Evolutionary conservation across 1,140 invertebrate genomes (phyloP).

Genomic region (Pollicipes pollicipes): DNA sequence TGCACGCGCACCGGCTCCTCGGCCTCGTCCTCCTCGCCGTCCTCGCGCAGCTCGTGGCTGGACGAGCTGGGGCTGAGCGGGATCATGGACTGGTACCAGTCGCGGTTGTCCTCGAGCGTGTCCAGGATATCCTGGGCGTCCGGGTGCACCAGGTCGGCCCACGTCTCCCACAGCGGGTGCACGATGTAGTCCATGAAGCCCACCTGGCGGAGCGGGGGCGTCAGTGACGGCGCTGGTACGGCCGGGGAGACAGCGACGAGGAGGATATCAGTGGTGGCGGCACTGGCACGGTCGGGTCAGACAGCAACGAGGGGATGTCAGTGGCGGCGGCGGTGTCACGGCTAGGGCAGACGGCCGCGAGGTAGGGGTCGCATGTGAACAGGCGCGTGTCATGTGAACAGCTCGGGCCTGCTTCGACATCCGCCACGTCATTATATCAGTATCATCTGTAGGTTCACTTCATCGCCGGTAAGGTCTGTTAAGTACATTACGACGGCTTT

Average conservation of each 20-base stretch:
- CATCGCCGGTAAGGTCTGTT: too few species aligned
- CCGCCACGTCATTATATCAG: too few species aligned
- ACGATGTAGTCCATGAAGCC: slow-evolving; percentile 99
- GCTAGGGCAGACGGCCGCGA: too few species aligned
- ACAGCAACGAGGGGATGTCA: too few species aligned
- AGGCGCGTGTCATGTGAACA: too few species aligned
- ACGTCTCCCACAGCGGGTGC: slow-evolving; percentile 97
- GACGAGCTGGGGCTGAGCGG: slow-evolving; percentile 34
- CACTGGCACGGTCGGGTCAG: too few species aligned
- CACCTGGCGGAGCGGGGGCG: slow-evolving; percentile 40
- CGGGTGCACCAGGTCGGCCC: slow-evolving; percentile 96
- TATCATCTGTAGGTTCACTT: too few species aligned
- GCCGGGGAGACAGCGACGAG: neutral
- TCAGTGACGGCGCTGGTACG: neutral
- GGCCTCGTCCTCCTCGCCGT: slow-evolving; percentile 23
- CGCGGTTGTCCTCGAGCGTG: slow-evolving; percentile 91
- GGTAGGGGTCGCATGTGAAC: too few species aligned
- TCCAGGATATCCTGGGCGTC: slow-evolving; percentile 96
- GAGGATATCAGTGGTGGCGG: neutral
- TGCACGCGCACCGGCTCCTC: neutral
- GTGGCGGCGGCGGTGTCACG: too few species aligned
- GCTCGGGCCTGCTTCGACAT: too few species aligned
- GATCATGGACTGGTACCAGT: slow-evolving; percentile 79
- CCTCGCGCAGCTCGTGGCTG: slow-evolving; percentile 10
- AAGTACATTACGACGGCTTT: too few species aligned